Base-by-base conservation (phyloP, 2,888 invertebrate species). In the Drosophila tanythrix region DNA sequence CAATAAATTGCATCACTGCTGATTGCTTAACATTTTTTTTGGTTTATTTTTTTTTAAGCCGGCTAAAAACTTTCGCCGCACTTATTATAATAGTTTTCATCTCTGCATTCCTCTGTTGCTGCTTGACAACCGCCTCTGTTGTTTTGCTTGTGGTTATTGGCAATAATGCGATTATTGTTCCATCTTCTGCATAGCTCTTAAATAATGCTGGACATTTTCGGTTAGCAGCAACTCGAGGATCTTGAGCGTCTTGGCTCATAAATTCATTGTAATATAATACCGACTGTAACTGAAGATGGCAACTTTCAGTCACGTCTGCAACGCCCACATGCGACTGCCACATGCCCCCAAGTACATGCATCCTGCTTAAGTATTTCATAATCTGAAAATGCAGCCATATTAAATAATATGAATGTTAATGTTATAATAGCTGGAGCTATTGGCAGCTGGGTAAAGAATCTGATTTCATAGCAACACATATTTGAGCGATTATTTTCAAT, bases 1-100 rank as follows among this genome's bases (percentile, higher is more conserved):
- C 79, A 80, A 88, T 83, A 90, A 83, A 86, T 86, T 88, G 72
- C 82, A 88, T 90, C 83, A 80, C 71, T 70, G 77, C 73, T 79
- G 82, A 80, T 82, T 79, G 86, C 81, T 75, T 75, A 56, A 75
- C 31, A 62, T 65, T 74, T 67, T 72, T 76, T 56, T 4, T 7
- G 3, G 2, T 25, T 48, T 27, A 3, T 38, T 27, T 13, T 38
- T 38, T 38, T 38, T 50, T 48, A 59, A 70, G 57, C 72, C 60
- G 56, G 60, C 70, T 60, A 55, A 79, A 70, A 82, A 85, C 56
- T 82, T 85, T 69, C 25, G 18, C 33, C 21, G 29, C 62, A 67
- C 75, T 79, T 70, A 56, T 43, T 63, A 58, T 66, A 77, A 70
- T 75, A 75, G 67, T 80, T 78, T 67, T 35, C 51, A 25, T 36